Base-by-base conservation (phyloP, 1,140 invertebrate genomes). In the Drosophila ogumai region DNA sequence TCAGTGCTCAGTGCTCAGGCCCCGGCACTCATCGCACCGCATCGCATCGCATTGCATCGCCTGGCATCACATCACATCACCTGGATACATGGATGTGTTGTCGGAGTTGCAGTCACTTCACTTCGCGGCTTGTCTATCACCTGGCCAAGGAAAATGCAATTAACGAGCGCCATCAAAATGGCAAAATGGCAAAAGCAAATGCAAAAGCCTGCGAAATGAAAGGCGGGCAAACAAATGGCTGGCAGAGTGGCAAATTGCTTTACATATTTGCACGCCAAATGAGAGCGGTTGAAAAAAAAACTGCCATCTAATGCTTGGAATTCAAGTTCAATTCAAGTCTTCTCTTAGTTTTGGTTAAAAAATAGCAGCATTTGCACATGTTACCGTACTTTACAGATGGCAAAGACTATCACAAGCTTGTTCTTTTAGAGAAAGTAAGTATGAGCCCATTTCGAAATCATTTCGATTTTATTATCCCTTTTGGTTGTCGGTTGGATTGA, bases 81-180 rank as follows among this genome's bases (percentile, higher is more conserved):
- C 34, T 22, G 52, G 52, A 55, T 55, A 10, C 52, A 55, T 55
- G 52, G 52, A 55, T 55, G 52, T 55, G 52, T 38, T 55, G 52
- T 41, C 38, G 60, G 65, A 68, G 65, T 43, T 67, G 66, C 63
- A 69, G 66, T 72, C 73, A 75, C 52, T 66, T 75, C 71, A 55
- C 32, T 54, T 77, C 63, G 64, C 74, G 74, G 63, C 74, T 60
- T 77, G 73, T 81, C 81, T 77, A 73, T 81, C 71, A 77, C 72
- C 38, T n/a, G 72, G 57, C 66, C 66, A 59, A 74, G 67, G 82
- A 84, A 79, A 87, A 87, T 88, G 82, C 82, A 87, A 87, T 87
- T 87, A 87, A 87, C 71, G 55, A 79, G 71, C 66, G 59, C 81
- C 64, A 84, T 84, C 81, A 77, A 76, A 81, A 66, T 66, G 64